Conservation (phyloP, 2,888 invertebrate genomes). For the Caenorhabditis macrosperma region DNA sequence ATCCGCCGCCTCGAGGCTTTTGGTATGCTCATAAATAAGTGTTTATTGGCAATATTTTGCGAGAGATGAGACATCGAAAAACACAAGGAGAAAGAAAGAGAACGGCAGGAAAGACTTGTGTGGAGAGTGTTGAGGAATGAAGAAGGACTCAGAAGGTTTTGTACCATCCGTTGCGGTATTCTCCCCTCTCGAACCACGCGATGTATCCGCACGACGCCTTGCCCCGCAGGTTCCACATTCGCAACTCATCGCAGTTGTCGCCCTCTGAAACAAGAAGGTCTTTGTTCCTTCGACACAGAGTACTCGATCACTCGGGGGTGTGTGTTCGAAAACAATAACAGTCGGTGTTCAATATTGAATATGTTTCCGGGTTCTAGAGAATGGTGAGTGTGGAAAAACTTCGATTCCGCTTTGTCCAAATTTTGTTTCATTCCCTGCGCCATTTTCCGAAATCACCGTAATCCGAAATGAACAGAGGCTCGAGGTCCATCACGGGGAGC, state of each 20-base stretch:
- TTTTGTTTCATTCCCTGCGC: too few relatives aligned
- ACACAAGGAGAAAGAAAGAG: not conserved
- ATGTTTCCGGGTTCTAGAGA: too few relatives aligned
- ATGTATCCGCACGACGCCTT: slow-evolving; percentile 68
- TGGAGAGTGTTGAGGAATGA: not conserved
- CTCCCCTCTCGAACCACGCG: slow-evolving; percentile 64
- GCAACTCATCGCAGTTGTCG: slow-evolving; percentile 65
- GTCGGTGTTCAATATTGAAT: too few relatives aligned
- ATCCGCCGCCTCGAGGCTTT: too few relatives aligned
- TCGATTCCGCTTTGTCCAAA: too few relatives aligned
- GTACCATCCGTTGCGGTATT: slow-evolving; percentile 67
- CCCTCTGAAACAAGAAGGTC: slow-evolving; percentile 51
- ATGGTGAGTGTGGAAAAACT: too few relatives aligned
- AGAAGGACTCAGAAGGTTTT: slow-evolving; percentile 50
- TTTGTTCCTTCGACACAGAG: not conserved
- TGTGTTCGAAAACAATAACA: not conserved
- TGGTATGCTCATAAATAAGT: too few relatives aligned
- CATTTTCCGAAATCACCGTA: too few relatives aligned
- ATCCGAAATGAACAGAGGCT: too few relatives aligned
- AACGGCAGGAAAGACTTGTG: slow-evolving; percentile 5
- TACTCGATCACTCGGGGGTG: not conserved
- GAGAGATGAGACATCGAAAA: not conserved
- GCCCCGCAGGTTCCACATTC: slow-evolving; percentile 64
- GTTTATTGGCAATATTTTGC: not conserved
- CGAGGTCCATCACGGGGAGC: too few relatives aligned